These are phyloP conservation scores for Amphiprion percula DNA, from an alignment of 2,113 vertebrate species.

Conservation along the genomic window DNA sequence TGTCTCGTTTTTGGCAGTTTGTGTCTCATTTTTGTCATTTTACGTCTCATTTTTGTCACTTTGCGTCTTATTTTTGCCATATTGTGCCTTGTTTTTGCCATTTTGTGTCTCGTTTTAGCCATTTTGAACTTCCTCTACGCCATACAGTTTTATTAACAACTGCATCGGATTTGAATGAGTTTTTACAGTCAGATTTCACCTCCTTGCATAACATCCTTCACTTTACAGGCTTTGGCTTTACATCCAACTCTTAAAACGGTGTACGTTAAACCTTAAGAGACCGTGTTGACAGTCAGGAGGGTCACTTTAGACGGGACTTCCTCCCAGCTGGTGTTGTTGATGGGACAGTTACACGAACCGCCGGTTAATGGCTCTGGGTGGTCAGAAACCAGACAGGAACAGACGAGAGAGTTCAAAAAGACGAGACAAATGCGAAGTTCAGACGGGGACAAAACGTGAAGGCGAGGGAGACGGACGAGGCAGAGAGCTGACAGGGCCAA, in stretches of 20 bases:
- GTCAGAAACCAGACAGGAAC: background rate
- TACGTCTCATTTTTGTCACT: no score
- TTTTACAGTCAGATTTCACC: background rate
- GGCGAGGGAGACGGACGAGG: background rate
- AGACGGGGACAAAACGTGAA: constrained; percentile 35
- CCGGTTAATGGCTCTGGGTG: background rate
- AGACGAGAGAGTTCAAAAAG: background rate
- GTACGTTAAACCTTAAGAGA: constrained; percentile 12
- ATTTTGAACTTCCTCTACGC: background rate
- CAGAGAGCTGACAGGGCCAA: constrained; percentile 8
- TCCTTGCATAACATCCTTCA: background rate
- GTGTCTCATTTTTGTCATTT: no score
- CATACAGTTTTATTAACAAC: background rate
- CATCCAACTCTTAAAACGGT: constrained; percentile 1
- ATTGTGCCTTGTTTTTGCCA: no score
- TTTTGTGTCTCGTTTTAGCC: no score
- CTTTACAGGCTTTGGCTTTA: background rate
- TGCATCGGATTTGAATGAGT: background rate
- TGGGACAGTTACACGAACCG: constrained; percentile 1
- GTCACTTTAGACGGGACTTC: constrained; percentile 32
- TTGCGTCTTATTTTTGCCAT: no score
- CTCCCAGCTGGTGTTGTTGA: constrained; percentile 28
- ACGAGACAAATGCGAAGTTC: constrained; percentile 23
- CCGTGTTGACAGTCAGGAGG: constrained; percentile 13
- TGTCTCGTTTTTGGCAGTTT: no score